Percentiles rank a stretch among this genome's conserved stretches.
These are phyloP conservation scores for Aramus guarauna DNA, from an alignment of 2,113 vertebrate genomes.

Conservation along the genomic window DNA sequence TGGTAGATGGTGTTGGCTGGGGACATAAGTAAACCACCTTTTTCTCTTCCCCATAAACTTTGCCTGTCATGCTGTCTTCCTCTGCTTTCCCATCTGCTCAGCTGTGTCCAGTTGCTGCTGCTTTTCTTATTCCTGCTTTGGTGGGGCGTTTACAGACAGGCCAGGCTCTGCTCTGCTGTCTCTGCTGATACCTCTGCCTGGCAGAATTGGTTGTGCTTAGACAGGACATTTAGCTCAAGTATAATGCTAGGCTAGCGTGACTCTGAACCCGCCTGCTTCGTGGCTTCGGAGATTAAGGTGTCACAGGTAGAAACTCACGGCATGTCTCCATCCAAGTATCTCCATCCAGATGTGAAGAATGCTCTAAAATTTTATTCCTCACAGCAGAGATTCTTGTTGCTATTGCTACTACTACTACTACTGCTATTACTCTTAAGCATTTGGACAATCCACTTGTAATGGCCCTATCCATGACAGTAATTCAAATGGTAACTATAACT, in stretches of 20 bases:
- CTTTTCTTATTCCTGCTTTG: background rate
- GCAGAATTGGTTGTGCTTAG: background rate
- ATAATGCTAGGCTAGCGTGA: background rate
- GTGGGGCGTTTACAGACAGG: background rate
- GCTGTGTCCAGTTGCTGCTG: conserved; percentile 16
- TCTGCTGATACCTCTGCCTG: background rate
- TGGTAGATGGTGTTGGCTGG: background rate
- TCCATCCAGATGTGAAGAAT: background rate
- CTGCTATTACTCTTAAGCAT: background rate
- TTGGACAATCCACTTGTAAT: background rate
- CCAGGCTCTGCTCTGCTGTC: background rate
- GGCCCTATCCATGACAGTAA: background rate
- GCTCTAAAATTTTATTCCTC: background rate
- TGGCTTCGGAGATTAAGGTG: background rate
- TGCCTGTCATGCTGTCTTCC: background rate
- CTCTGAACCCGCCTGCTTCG: background rate
- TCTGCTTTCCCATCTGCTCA: background rate
- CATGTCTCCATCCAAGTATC: background rate
- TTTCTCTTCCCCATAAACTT: background rate
- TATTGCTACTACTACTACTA: background rate
- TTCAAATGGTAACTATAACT: background rate
- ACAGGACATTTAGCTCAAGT: background rate
- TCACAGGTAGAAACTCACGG: background rate
- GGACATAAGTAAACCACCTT: background rate
- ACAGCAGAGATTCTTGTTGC: background rate